Evolutionary conservation across 2,113 vertebrate species (phyloP), one percentile per base, ranked within the genome.

Genomic region (Chascanopsetta lugubris): DNA sequence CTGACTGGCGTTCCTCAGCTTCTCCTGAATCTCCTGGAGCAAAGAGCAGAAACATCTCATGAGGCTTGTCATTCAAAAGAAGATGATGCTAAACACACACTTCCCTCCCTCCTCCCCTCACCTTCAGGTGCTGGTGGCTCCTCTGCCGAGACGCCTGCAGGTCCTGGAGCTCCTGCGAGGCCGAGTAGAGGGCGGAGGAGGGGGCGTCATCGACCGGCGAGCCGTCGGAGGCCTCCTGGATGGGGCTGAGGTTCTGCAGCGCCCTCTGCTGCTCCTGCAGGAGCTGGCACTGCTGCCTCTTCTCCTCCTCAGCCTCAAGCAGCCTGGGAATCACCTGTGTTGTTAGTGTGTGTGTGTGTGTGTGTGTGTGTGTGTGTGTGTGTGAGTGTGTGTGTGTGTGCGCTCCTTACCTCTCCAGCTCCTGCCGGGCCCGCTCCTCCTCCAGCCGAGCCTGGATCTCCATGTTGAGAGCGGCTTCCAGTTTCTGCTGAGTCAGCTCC

Each of bases 381-480:
- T n/a, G n/a, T n/a, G n/a, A n/a, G n/a, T n/a, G 26, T 54, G 2
- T 51, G 21, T 66, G 11, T 11, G 11, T 67, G 29, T 48, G 13
- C 25, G n/a, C 26, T 26, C 15, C 49, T 50, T 25, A 93, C 93
- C 86, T 87, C 67, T 93, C 83, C 47, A 93, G 87, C 29, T 92
- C 90, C 56, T 77, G 82, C 7, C 90, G 80, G 34, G 59, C 85
- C 20, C 67, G 53, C 80, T 93, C 93, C 78, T 94, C 92, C 80
- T 92, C 90, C 67, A 84, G 63, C 4, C 86, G 87, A 3, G 92
- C 90, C 77, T 91, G 90, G 27, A 93, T 93, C 87, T 94, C 88
- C 48, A 87, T 66, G 43, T 89, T 81, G 11, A 93, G 90, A 0
- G 90, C 91, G 4, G 75, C 84, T 61, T 93, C 91, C 43, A 93